Conservation (phyloP, 2,113 vertebrate genomes). For the Gambusia affinis region DNA sequence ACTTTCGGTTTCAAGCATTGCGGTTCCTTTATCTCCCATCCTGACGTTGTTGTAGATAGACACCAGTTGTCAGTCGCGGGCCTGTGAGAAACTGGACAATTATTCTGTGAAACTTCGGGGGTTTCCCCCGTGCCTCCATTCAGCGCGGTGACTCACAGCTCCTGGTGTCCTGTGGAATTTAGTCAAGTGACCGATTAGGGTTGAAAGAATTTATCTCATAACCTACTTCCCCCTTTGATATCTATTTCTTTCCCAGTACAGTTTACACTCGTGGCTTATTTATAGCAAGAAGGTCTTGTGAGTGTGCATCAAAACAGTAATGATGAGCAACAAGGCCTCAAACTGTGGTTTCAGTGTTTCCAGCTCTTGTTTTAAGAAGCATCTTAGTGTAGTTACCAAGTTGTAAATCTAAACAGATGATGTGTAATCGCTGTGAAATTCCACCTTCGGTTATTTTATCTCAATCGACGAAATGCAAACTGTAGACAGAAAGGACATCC, state of each 20-base stretch:
- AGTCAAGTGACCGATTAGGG: constrained; percentile 64
- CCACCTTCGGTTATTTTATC: not conserved
- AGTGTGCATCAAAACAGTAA: constrained; percentile 61
- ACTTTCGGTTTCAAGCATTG: constrained; percentile 7
- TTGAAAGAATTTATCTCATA: constrained; percentile 52
- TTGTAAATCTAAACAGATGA: not conserved
- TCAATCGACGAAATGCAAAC: constrained; percentile 3
- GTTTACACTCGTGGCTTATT: constrained; percentile 45
- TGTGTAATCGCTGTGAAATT: not conserved
- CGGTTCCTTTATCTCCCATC: constrained; percentile 13
- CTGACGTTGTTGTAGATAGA: constrained; percentile 40
- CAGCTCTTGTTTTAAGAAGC: constrained; percentile 21
- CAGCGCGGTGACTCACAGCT: constrained; percentile 72
- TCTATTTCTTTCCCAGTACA: constrained; percentile 1
- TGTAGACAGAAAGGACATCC: constrained; percentile 46
- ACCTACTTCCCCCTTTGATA: constrained; percentile 70
- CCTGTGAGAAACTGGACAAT: constrained; percentile 49
- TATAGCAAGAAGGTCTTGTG: constrained; percentile 59
- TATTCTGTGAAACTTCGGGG: constrained; percentile 67
- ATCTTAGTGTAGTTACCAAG: constrained; percentile 35
- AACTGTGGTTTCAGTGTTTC: constrained; percentile 46
- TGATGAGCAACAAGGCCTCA: constrained; percentile 30
- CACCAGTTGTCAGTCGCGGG: constrained; percentile 43
- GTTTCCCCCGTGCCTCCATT: constrained; percentile 69
- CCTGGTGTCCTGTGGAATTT: constrained; percentile 75